A percentile compares a stretch with the other conserved stretches of the same genome.
These are phyloP conservation scores for Chiloscyllium plagiosum DNA, from an alignment of 2,113 vertebrate species.

Conservation along the genomic window DNA sequence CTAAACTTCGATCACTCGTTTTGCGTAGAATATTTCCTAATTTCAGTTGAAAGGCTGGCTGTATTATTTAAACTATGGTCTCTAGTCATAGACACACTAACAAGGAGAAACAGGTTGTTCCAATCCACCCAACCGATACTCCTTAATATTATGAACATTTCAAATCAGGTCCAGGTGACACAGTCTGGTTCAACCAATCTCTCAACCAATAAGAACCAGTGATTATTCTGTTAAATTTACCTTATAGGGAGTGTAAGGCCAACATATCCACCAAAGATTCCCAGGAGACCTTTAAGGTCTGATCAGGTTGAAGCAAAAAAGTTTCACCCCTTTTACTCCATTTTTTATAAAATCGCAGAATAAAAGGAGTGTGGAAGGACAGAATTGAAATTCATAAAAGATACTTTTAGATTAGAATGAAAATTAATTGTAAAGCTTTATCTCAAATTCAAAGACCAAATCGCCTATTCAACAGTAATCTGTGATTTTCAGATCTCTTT, in stretches of 20 bases:
- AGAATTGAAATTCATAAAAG: background rate
- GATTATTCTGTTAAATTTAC: too few relatives aligned
- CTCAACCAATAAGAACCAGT: too few relatives aligned
- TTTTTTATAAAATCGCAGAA: background rate
- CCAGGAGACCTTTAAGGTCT: too few relatives aligned
- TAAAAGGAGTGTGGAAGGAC: background rate
- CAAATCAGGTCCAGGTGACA: too few relatives aligned
- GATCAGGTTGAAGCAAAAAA: too few relatives aligned
- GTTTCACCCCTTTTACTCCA: background rate
- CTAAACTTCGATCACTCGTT: background rate
- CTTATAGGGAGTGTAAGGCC: too few relatives aligned
- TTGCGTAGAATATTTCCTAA: background rate
- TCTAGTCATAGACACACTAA: background rate
- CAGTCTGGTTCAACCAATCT: too few relatives aligned
- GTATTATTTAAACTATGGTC: background rate
- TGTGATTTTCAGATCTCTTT: background rate
- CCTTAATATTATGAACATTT: too few relatives aligned
- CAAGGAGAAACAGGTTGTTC: background rate
- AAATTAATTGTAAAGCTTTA: background rate
- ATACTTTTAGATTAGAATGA: background rate
- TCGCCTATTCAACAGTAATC: background rate
- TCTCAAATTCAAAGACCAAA: constrained; percentile 2
- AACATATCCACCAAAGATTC: too few relatives aligned
- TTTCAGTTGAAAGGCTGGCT: background rate
- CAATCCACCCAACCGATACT: too few relatives aligned